Percentiles rank a stretch among this genome's conserved stretches.
These are phyloP conservation scores for Illadopsis cleaveri DNA, from an alignment of 2,113 vertebrate species.

Conservation along the genomic window DNA sequence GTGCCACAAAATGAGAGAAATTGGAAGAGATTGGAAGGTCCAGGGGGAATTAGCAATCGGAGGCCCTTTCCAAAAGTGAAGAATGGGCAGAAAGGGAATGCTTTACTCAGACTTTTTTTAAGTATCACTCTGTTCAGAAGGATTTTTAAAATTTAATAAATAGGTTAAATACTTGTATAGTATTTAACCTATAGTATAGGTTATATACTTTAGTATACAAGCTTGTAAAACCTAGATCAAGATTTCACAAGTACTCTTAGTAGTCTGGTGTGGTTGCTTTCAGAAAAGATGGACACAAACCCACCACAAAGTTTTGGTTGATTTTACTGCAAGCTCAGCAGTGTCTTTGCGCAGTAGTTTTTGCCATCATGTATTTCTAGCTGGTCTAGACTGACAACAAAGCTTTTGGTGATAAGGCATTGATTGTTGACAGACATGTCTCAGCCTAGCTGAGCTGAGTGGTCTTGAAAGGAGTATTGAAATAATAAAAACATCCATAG, in stretches of 20 bases:
- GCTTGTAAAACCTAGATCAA: not conserved
- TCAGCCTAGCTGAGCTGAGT: not conserved
- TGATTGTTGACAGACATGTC: not conserved
- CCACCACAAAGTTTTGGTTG: not conserved
- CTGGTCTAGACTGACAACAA: not conserved
- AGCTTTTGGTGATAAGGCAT: not conserved
- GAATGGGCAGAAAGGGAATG: not conserved
- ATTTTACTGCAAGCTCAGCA: not conserved
- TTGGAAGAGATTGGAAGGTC: not conserved
- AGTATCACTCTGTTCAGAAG: not conserved
- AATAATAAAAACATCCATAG: not conserved
- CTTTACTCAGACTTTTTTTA: not conserved
- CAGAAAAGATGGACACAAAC: not conserved
- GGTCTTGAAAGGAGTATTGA: not conserved
- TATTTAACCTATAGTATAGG: too few species aligned
- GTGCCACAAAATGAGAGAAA: not conserved
- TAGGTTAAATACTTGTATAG: not conserved
- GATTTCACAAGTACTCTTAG: not conserved
- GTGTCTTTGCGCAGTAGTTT: not conserved
- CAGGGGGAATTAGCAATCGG: not conserved
- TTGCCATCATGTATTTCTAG: not conserved
- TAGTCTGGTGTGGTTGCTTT: not conserved
- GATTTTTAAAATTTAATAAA: not conserved
- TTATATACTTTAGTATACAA: not conserved
- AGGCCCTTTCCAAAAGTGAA: not conserved